Base-by-base conservation (phyloP, 2,113 vertebrate genomes). In the Theristicus caerulescens region DNA sequence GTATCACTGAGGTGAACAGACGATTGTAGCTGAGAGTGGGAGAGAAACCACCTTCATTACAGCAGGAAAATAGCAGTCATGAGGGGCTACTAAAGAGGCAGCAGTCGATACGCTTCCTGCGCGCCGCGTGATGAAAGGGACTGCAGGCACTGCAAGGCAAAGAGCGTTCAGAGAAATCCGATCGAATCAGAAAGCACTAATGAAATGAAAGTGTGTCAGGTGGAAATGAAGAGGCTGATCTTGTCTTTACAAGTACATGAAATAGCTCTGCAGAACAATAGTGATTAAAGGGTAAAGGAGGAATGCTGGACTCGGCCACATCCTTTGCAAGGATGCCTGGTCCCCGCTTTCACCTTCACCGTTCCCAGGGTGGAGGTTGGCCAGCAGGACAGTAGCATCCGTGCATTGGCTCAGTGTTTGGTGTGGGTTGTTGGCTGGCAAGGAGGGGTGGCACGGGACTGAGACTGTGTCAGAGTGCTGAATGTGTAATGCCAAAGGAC, bases 31-130 rank as follows among this genome's bases (percentile, higher is more conserved):
- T 61, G 46, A 64, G 78, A 95, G 72, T 69, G 57, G 81, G 73
- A 90, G 78, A 95, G 93, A 95, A 96, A 77, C 78, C 38, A 18
- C 86, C 86, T 93, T 89, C 91, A 61, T 94, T 95, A 94, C 57
- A 94, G 86, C 91, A 89, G 78, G 93, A 94, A 86, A 93, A 84
- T 44, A 96, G 92, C 92, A 95, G 77, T 94, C 88, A 69, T 82
- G 91, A 87, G 86, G 90, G 91, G 95, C 96, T 94, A 65, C 90
- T 91, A 65, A 88, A 92, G 90, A 96, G 94, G 79, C 86, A 93
- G 61, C 72, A 87, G 86, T 94, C 93, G 38, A 77, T 90, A 89
- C 31, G 47, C 66, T 89, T 80, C 88, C 77, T 19, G 54, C 16
- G 51, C 31, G 70, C 7, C 1, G 78, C 24, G 6, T 7, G 19